Base-by-base conservation (phyloP, 1,140 invertebrate species). In the Scylla paramamosain region DNA sequence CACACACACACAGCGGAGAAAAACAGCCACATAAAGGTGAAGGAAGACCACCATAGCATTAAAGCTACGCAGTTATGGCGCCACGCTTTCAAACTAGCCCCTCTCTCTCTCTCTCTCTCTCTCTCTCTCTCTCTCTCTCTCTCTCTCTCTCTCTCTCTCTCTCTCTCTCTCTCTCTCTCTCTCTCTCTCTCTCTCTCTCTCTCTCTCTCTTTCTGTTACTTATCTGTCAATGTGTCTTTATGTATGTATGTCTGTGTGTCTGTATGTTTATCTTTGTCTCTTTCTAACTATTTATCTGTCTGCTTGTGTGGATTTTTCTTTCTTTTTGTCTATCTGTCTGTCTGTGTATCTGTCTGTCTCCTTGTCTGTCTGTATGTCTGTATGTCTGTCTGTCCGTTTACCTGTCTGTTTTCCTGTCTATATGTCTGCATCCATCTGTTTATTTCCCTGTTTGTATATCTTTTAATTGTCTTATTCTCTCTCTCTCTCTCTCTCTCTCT, bases 71-170 rank as follows among this genome's bases (percentile, higher is more conserved):
- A 28, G 77, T 25, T 39, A 39, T 39, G 39, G 39, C 39, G 39
- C 39, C 39, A 6, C 29, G 83, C 32, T 86, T 90, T 31, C 25
- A 29, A n/a, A 29, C 46, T 32, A 89, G 31, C 16, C 10, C 12
- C 88, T 86, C 83, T 86, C 83, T 86, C 83, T 86, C 83, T 86
- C 83, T 86, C 83, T 86, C 83, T 86, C 20, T n/a, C 82, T 1
- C 20, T 86, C 83, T 86, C 16, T 86, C 20, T 83, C 82, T 83
- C n/a, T 83, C n/a, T 14, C n/a, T 88, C 28, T 88, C 28, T 29
- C 28, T 29, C 28, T 88, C 28, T 88, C 28, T 88, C 28, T 32
- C 88, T 86, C 83, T 86, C 83, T 86, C 83, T 86, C 83, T 86
- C 83, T 86, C 83, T 86, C 83, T 86, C 20, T n/a, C 82, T 1